phyloP scores from a whole-genome alignment of 2,888 invertebrate genomes.

The Thecophora atra region DNA sequence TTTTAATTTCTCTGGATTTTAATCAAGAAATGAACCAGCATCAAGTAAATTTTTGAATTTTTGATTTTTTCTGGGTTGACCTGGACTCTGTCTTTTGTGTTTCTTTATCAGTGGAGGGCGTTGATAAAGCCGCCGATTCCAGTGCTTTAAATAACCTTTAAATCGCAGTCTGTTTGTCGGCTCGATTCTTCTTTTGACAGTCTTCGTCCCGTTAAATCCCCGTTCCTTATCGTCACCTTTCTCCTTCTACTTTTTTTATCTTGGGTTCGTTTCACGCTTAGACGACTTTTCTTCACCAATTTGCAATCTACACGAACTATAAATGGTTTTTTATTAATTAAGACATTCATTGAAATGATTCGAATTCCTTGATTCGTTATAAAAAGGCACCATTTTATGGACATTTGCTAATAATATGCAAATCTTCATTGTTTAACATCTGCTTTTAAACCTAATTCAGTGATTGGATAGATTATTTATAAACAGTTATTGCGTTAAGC shows the following conservation, averaged over 20 bases:
- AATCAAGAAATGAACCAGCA: too few relatives aligned
- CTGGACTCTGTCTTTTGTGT: too few relatives aligned
- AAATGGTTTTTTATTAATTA: constrained; percentile 41
- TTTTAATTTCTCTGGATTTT: too few relatives aligned
- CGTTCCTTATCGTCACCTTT: background rate
- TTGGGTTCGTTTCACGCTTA: background rate
- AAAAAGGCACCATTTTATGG: background rate
- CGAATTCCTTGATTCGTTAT: background rate
- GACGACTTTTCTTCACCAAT: background rate
- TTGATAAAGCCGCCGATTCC: background rate
- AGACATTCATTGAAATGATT: constrained; percentile 42
- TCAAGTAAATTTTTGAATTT: too few relatives aligned
- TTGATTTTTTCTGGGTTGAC: too few relatives aligned
- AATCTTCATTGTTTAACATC: background rate
- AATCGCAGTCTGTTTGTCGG: background rate
- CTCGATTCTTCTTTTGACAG: too few relatives aligned
- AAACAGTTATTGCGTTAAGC: background rate
- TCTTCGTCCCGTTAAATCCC: background rate
- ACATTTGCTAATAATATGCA: constrained; percentile 1
- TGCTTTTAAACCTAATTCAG: background rate
- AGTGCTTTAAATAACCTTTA: background rate
- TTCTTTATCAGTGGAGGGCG: constrained; percentile 1
- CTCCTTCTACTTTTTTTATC: background rate
- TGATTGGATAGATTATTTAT: constrained; percentile 4
- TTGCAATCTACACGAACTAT: background rate